phyloP scores from a whole-genome alignment of 2,888 invertebrate genomes.

The Ectemnius cavifrons region DNA sequence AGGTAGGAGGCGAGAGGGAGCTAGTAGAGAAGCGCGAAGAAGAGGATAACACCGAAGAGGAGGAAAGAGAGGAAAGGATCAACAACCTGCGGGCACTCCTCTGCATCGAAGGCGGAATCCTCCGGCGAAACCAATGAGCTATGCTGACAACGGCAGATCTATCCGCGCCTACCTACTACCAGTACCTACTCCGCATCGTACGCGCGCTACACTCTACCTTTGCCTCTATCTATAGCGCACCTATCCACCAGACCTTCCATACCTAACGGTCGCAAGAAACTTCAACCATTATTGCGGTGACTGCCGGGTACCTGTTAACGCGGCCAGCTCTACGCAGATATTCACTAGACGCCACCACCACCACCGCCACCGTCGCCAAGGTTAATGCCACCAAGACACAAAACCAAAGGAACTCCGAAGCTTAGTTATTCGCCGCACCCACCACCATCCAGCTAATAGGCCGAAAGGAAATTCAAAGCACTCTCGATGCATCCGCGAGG shows the following conservation, averaged over 20 bases:
- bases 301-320: constrained; percentile 65
- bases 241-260: constrained; percentile 55
- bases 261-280: constrained; percentile 68
- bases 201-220: constrained; percentile 21
- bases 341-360: constrained; percentile 50
- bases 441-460: constrained; percentile 11
- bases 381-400: constrained; percentile 65
- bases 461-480: background rate
- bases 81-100: constrained; percentile 72
- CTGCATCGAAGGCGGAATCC: constrained; percentile 55
- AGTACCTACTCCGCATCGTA: no score
- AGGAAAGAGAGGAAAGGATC: constrained; percentile 67
- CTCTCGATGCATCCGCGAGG: background rate
- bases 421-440: constrained; percentile 60
- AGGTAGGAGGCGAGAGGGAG: constrained; percentile 10
- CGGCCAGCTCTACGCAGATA: constrained; percentile 53
- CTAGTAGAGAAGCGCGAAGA: constrained; percentile 14
- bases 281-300: constrained; percentile 63
- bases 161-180: constrained; percentile 46
- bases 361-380: constrained; percentile 68
- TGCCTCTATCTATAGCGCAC: constrained; percentile 25
- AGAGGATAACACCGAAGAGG: constrained; percentile 25
- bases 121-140: constrained; percentile 58
- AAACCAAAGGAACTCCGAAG: constrained; percentile 45
- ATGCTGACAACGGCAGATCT: constrained; percentile 61